These are phyloP conservation scores for Phalacrocorax pelagicus DNA, from an alignment of 2,113 vertebrate genomes.

Conservation along the genomic window DNA sequence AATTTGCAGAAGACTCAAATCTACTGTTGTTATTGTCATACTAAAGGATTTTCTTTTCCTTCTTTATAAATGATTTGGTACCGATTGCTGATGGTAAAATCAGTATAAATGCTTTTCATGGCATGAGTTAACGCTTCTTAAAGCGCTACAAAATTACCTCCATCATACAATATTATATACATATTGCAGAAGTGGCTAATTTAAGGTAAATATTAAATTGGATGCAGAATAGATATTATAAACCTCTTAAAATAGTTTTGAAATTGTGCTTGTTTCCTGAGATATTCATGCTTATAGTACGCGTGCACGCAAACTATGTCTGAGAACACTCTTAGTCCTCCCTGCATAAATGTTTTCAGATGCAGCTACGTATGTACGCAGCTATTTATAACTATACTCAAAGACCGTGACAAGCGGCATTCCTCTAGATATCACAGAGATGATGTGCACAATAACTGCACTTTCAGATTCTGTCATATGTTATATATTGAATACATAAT, in stretches of 20 bases:
- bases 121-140: constrained; percentile 26
- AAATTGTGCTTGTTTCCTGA: neutral
- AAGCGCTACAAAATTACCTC: constrained; percentile 21
- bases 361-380: neutral
- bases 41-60: neutral
- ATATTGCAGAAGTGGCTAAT: constrained; percentile 15
- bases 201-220: constrained; percentile 39
- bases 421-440: neutral
- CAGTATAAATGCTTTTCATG: constrained; percentile 16
- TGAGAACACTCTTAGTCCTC: neutral
- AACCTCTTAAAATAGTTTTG: neutral
- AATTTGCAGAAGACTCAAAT: constrained; percentile 5
- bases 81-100: constrained; percentile 23
- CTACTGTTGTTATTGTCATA: neutral
- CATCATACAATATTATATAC: constrained; percentile 31
- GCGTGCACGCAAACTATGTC: neutral
- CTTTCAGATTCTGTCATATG: neutral
- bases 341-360: neutral
- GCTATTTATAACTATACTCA: neutral
- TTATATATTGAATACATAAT: neutral
- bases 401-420: neutral
- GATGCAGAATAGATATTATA: neutral
- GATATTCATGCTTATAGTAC: neutral
- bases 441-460: neutral
- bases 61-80: constrained; percentile 9